Evolutionary conservation across 2,113 vertebrate genomes (phyloP), one percentile per base, ranked within the genome.

Genomic region (Leptobrachium ailaonicum): DNA sequence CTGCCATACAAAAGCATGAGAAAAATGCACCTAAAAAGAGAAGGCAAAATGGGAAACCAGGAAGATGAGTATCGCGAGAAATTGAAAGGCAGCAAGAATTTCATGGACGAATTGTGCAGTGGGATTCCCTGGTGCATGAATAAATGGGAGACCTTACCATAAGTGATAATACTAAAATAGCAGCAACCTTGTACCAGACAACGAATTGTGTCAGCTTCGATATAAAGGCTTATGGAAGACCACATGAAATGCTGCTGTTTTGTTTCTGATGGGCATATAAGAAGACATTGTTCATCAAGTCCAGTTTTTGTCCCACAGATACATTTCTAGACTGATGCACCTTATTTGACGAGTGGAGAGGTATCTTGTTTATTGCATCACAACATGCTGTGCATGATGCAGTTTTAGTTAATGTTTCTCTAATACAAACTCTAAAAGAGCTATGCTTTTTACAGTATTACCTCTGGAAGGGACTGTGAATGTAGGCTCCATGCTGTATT

Each of bases 371-470:
- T 50, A 5, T 5, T 60, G 56, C 2, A 14, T 60, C 56, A 60
- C n/a, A 70, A 58, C 66, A 69, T 70, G 75, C 75, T 77, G 75
- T 45, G 75, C 66, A 60, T 77, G 64, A 69, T 13, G 66, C 66
- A 69, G 50, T 54, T 76, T 50, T 50, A 4, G 4, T 50, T 50
- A 50, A 60, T 13, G 13, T 12, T 11, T 14, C 13, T 60, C 3
- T 60, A 60, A 12, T 14, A 53, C 7, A 47, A 54, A 71, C 67
- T 42, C 10, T 70, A 5, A 78, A 62, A 78, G 12, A 78, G 56
- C 56, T 41, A 10, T 20, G 50, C 4, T 12, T 58, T 66, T 32
- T 43, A 78, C 76, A 78, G 68, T 71, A 71, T 71, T 71, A 71
- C 67, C 43, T 63, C 67, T 78, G 54, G 43, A 12, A 62, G 68